Base-by-base conservation (phyloP, 2,113 vertebrate species). In the Myiopsitta monachus region DNA sequence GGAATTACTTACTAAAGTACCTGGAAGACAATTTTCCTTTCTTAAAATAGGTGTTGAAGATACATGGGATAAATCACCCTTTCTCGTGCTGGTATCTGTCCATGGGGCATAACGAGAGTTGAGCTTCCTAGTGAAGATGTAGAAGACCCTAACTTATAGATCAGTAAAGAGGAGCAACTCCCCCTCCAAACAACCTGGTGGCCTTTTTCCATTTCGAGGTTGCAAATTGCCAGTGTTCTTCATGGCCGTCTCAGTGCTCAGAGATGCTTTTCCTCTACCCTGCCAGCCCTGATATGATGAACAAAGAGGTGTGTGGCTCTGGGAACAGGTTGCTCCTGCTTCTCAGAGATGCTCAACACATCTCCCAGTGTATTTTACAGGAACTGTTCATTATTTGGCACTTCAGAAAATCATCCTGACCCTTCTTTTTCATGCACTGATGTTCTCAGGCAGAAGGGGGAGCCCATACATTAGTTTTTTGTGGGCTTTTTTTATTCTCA, bases 371-470 rank as follows among this genome's bases (percentile, higher is more conserved):
- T 12, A 13, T 83, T 87, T 73, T n/a, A 27, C 18, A 70, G 41
- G 47, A 76, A 18, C 21, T 26, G 19, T 39, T 43, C 16, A 41
- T 10, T 9, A 36, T 16, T 7, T 26, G n/a, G 46, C 6, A 6
- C 41, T 51, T 52, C 43, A 46, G 30, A 36, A 67, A 66, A 10
- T 54, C n/a, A 23, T 41, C 52, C 36, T n/a, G 54, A 6, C 43
- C 22, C 22, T 84, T 36, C 49, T 55, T 83, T 52, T 7, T 52
- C 68, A 7, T 86, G 86, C 81, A 59, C 46, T 87, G 80, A 43
- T 63, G 31, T 39, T 92, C 74, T 92, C 61, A 59, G 91, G 70
- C 97, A 81, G 94, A 94, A 97, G 97, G 47, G 95, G 96, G 97
- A 96, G 96, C 94, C 85, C 95, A 86, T 49, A 85, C 82, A 77